Evolutionary conservation across 2,797 vertebrate species (phyloP), one percentile per base, ranked within the genome.

Genomic region (Eulemur mongoz): DNA sequence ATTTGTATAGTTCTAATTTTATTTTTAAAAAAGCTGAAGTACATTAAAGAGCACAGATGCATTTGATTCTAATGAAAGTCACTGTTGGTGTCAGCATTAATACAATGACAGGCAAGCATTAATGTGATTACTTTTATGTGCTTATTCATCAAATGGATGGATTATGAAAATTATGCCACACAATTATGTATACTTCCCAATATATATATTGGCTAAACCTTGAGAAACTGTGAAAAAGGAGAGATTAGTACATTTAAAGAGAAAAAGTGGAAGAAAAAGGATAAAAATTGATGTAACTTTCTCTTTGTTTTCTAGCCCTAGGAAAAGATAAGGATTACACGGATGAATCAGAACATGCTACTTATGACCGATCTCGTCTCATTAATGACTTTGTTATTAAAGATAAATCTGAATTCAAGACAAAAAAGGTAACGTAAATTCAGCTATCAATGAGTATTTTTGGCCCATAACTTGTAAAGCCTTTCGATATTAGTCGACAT

Each of bases 301-400:
- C 43, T 97, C 98, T 97, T 97, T 87, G 97, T 91, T 94, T 98
- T 97, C 97, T 98, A 99, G 99, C 99, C 69, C 96, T 98, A 93
- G 99, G 97, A 89, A 99, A 99, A 97, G 99, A 99, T 84, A 99
- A 99, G 95, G 99, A 99, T 79, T 99, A 99, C 38, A 98, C 98
- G 73, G 99, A 99, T 97, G 99, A 99, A 97, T 99, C 99, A 35
- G 99, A 99, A 97, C 99, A 99, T 18, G 99, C 99, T 45, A 98
- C 98, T 65, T 99, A 99, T 81, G 99, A 99, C 98, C 99, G 99
- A 93, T 99, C 99, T 10, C 98, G 99, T 86, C 99, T 99, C 69
- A 99, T 99, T 84, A 99, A 99, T 96, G 99, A 99, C 95, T 99
- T 99, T n/a, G 97, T 98, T 97, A 98, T 95, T 73, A 99, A 99